phyloP scores from a whole-genome alignment of 2,797 vertebrate genomes.

The Macropodus opercularis region DNA sequence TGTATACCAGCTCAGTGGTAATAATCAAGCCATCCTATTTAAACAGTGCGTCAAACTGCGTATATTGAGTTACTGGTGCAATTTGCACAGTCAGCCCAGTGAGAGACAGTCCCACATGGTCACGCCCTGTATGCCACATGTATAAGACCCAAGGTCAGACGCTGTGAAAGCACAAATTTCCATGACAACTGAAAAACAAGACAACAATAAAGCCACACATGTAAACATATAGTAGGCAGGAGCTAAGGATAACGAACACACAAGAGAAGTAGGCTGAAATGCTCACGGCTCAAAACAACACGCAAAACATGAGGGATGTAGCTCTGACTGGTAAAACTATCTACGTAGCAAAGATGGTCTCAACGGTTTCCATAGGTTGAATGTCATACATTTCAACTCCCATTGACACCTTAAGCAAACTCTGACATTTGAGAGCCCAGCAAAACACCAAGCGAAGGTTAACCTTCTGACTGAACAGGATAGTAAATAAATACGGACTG shows the following conservation, averaged over 20 bases:
- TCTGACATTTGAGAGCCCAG: slow-evolving; percentile 8
- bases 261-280: slow-evolving; percentile 4
- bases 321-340: slow-evolving; percentile 3
- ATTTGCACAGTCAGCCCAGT: slow-evolving; percentile 34
- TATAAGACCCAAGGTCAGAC: slow-evolving; percentile 17
- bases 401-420: slow-evolving; percentile 1
- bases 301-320: slow-evolving; percentile 33
- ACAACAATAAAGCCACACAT: neutral
- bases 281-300: slow-evolving; percentile 21
- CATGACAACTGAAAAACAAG: slow-evolving; percentile 5
- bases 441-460: slow-evolving; percentile 1
- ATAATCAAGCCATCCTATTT: slow-evolving; percentile 13
- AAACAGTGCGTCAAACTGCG: slow-evolving; percentile 19
- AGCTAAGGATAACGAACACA: neutral
- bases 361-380: neutral
- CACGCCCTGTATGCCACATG: slow-evolving; percentile 8
- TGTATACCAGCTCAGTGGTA: neutral
- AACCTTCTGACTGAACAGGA: slow-evolving; percentile 1
- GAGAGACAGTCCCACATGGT: slow-evolving; percentile 20
- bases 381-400: slow-evolving; percentile 14
- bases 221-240: neutral
- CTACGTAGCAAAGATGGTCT: slow-evolving; percentile 1
- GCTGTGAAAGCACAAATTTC: slow-evolving; percentile 30
- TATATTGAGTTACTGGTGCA: slow-evolving; percentile 41
- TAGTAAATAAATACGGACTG: slow-evolving; percentile 15